phyloP scores from a whole-genome alignment of 1,140 invertebrate species.

The Achroia grisella region DNA sequence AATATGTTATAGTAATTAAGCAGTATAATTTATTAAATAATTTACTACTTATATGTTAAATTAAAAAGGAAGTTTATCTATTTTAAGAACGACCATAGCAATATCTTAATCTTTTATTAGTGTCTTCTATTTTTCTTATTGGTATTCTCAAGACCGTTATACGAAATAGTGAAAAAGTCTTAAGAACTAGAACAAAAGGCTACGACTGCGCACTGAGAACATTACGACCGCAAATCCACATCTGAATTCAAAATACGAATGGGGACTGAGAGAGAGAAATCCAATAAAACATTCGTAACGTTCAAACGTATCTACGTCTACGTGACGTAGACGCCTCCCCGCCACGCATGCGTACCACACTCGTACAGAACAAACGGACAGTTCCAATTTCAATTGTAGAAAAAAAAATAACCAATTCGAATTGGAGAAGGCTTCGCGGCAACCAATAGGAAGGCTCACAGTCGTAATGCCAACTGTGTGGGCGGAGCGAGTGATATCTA shows the following conservation, averaged over 20 bases:
- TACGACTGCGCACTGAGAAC: slow-evolving; percentile 44
- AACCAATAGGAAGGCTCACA: slow-evolving; percentile 65
- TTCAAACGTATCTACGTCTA: slow-evolving; percentile 64
- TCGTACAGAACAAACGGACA: slow-evolving; percentile 65
- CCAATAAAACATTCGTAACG: slow-evolving; percentile 68
- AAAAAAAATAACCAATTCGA: slow-evolving; percentile 72
- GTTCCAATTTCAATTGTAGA: slow-evolving; percentile 72
- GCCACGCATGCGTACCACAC: slow-evolving; percentile 54
- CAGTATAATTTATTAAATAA: too few relatives aligned
- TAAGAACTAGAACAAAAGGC: not conserved
- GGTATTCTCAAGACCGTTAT: too few relatives aligned
- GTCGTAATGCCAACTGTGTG: slow-evolving; percentile 71
- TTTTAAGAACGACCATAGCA: too few relatives aligned
- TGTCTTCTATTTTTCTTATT: too few relatives aligned
- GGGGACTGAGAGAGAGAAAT: slow-evolving; percentile 52
- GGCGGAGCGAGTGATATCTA: slow-evolving; percentile 72
- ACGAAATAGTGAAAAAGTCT: not conserved
- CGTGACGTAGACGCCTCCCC: slow-evolving; percentile 60
- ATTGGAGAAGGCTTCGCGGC: slow-evolving; percentile 66
- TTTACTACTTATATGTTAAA: too few relatives aligned
- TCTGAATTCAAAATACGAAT: slow-evolving; percentile 61
- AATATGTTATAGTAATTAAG: too few relatives aligned
- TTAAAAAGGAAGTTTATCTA: too few relatives aligned
- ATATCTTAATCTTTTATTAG: too few relatives aligned
- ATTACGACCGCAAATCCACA: slow-evolving; percentile 48